Evolutionary conservation across 2,113 vertebrate species (phyloP).

Genomic region (Crocuta crocuta): DNA sequence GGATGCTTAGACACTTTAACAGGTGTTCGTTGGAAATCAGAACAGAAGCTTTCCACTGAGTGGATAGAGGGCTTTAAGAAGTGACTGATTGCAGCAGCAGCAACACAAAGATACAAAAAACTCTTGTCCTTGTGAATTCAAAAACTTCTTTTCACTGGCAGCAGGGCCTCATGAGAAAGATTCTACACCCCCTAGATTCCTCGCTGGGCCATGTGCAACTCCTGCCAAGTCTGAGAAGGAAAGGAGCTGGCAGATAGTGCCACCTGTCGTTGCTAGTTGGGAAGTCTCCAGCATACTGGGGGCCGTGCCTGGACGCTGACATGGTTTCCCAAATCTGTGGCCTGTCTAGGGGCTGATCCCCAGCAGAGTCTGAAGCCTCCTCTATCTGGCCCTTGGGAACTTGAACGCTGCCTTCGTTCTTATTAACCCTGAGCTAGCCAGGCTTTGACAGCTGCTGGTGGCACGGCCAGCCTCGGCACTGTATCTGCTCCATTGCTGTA

Average conservation of each 20-base stretch:
- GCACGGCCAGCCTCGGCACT: background rate
- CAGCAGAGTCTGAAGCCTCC: background rate
- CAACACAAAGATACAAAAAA: background rate
- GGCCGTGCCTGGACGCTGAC: background rate
- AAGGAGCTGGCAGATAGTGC: background rate
- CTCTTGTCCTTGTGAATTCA: background rate
- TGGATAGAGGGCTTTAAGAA: background rate
- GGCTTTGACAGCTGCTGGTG: background rate
- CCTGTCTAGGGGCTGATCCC: background rate
- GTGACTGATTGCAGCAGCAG: background rate
- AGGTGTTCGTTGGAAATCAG: background rate
- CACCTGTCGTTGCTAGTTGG: background rate
- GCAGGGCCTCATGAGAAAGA: background rate
- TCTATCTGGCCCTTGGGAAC: background rate
- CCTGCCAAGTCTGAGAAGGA: background rate
- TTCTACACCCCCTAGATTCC: background rate
- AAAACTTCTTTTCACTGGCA: background rate
- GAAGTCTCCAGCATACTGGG: rapidly evolving
- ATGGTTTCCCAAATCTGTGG: background rate
- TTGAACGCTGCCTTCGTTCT: background rate
- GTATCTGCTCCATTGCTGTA: background rate
- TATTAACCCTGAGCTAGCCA: background rate
- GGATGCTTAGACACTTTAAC: background rate
- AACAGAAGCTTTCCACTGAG: background rate
- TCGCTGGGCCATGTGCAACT: background rate